Percentiles rank a stretch among this genome's conserved stretches.
These are phyloP conservation scores for Peromyscus polionotus DNA, from an alignment of 2,113 vertebrate genomes.

Conservation along the genomic window DNA sequence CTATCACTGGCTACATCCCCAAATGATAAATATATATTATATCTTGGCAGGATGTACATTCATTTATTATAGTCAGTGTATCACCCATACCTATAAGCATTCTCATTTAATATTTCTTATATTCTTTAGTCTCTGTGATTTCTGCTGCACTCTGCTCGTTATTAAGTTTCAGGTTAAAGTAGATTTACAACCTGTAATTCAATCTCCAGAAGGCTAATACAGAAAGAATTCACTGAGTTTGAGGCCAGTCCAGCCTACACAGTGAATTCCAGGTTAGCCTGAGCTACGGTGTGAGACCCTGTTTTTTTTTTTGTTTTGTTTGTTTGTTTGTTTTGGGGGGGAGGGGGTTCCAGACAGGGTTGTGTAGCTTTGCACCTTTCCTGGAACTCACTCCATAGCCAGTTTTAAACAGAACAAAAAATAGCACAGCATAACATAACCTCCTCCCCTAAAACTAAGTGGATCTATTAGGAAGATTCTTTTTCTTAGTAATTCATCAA, in stretches of 20 bases:
- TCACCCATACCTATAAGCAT: not conserved
- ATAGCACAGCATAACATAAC: not conserved
- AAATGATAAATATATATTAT: not conserved
- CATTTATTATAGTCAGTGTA: not conserved
- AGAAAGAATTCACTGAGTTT: not conserved
- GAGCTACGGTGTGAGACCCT: not conserved
- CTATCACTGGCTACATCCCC: not conserved
- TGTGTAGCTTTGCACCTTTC: too few species aligned
- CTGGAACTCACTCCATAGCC: too few species aligned
- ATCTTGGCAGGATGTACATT: not conserved
- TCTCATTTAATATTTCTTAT: not conserved
- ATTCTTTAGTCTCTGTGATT: not conserved
- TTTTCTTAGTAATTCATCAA: not conserved
- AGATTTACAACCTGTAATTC: not conserved
- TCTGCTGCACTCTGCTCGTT: not conserved
- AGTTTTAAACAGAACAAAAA: not conserved
- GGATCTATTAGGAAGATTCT: conserved; percentile 21
- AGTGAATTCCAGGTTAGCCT: not conserved
- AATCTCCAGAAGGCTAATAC: not conserved
- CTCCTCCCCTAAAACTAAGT: not conserved
- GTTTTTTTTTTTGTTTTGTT: not conserved
- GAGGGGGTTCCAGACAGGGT: too few species aligned
- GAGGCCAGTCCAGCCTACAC: too few species aligned
- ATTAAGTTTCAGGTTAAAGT: conserved; percentile 2
- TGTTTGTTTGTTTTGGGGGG: too few species aligned